A percentile compares a stretch with the other conserved stretches of the same genome.
These are phyloP conservation scores for Scortum barcoo DNA, from an alignment of 2,113 vertebrate species.

Conservation along the genomic window DNA sequence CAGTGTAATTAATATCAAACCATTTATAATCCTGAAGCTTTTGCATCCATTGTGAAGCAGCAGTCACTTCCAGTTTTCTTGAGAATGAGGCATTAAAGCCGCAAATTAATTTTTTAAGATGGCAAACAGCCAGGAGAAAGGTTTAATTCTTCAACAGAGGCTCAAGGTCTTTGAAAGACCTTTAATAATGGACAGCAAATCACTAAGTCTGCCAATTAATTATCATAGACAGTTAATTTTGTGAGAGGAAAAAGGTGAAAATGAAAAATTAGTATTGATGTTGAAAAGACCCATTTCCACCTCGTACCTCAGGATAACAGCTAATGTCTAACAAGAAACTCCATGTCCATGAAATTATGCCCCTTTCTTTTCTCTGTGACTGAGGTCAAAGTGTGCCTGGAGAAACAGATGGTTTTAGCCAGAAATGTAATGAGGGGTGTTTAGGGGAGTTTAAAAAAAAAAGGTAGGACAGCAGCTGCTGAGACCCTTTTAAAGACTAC, in stretches of 20 bases:
- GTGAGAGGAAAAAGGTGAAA: conserved; percentile 5
- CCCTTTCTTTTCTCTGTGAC: background rate
- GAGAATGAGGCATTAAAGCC: conserved; percentile 30
- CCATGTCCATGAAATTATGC: background rate
- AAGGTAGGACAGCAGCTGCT: conserved; percentile 4
- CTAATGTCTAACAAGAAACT: conserved; percentile 13
- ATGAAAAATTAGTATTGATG: conserved; percentile 39
- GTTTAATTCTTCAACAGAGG: conserved; percentile 27
- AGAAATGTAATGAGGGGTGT: conserved; percentile 2
- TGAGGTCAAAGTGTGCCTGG: background rate
- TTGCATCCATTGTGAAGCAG: conserved; percentile 10
- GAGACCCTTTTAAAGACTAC: background rate
- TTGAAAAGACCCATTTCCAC: conserved; percentile 29
- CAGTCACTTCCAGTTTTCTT: conserved; percentile 12
- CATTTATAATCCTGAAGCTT: conserved; percentile 29
- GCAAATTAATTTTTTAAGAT: conserved; percentile 45
- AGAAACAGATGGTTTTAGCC: conserved; percentile 22
- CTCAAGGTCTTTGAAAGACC: conserved; percentile 59
- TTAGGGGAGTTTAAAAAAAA: conserved; percentile 4
- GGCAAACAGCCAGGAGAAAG: conserved; percentile 45
- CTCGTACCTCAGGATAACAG: conserved; percentile 3
- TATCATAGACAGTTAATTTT: conserved; percentile 22
- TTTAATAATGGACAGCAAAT: conserved; percentile 55
- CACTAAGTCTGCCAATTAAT: conserved; percentile 46
- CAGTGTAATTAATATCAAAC: conserved; percentile 28